Percentiles rank a stretch among this genome's conserved stretches.
Evolutionary conservation across 2,797 vertebrate genomes (phyloP).

Genomic region (Coluber constrictor): DNA sequence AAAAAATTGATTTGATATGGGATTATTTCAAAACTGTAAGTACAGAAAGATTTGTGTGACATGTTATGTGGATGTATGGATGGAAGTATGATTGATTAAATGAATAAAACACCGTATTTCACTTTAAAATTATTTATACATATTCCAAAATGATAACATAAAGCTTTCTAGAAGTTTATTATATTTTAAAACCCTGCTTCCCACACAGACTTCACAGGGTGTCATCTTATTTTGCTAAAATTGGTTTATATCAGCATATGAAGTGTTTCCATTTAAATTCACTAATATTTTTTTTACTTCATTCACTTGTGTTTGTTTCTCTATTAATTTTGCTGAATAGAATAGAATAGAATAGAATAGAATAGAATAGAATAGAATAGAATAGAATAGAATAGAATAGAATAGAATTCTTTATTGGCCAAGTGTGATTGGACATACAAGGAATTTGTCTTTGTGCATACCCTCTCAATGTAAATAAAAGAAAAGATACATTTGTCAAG

Average conservation of each 20-base stretch:
- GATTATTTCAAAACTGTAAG: neutral
- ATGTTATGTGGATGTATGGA: neutral
- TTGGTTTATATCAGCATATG: conserved; percentile 50
- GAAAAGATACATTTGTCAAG: no score
- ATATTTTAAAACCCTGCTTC: conserved; percentile 35
- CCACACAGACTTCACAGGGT: conserved; percentile 33
- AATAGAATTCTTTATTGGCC: no score
- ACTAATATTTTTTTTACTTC: conserved; percentile 30
- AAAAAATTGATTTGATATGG: neutral
- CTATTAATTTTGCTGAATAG: neutral
- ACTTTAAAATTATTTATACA: conserved; percentile 40
- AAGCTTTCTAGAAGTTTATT: conserved; percentile 50
- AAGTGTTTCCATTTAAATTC: conserved; percentile 52
- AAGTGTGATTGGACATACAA: no score
- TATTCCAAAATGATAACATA: conserved; percentile 45
- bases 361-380: no score
- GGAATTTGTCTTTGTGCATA: no score
- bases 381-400: no score
- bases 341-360: no score
- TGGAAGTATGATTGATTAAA: neutral
- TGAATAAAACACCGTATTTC: conserved; percentile 42
- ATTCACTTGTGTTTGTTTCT: conserved; percentile 47
- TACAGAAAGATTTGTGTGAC: neutral
- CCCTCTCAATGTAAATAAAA: no score
- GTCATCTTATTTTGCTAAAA: conserved; percentile 13